Evolutionary conservation across 2,113 vertebrate species (phyloP), one percentile per base, ranked within the genome.

Genomic region (Actenoides hombroni): DNA sequence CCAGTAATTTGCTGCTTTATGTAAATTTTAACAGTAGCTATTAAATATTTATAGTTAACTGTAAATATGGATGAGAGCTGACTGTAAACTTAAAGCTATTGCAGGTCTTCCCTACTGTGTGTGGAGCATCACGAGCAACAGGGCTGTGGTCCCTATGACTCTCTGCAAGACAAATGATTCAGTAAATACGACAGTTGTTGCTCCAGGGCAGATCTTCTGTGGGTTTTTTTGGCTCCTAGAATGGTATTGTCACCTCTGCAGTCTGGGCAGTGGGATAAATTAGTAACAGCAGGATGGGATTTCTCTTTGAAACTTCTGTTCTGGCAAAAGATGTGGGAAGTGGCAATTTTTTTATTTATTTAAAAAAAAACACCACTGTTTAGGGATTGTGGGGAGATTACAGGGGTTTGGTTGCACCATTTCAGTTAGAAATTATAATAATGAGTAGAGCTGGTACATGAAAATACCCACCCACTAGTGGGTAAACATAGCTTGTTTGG

Each of bases 381-480:
- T 10, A 15, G 12, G 17, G 40, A 23, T 56, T 64, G 13, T 7
- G 53, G 13, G 13, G n/a, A 19, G 29, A 46, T 63, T 54, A 21
- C 8, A 14, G 14, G 26, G 26, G 8, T 60, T 67, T 88, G n/a
- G n/a, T 44, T 61, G 37, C 40, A 65, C 39, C 9, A 40, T 39
- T 68, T 59, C 13, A 37, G 24, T 24, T 28, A 79, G 23, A 68
- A 84, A 23, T 61, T 4, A 13, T 26, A 54, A 25, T 40, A 79
- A 60, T 2, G 33, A 15, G 6, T 8, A 37, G 33, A 57, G n/a
- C 0, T 20, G 17, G 46, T 37, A 17, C 10, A 4, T 10, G 26
- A 14, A 86, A 94, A 79, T 6, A 53, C 21, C 15, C 3, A 0
- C 2, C 5, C 2, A 0, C 6, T 21, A 28, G 16, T 26, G 31